phyloP scores from a whole-genome alignment of 2,113 vertebrate species.

The Mellivora capensis region DNA sequence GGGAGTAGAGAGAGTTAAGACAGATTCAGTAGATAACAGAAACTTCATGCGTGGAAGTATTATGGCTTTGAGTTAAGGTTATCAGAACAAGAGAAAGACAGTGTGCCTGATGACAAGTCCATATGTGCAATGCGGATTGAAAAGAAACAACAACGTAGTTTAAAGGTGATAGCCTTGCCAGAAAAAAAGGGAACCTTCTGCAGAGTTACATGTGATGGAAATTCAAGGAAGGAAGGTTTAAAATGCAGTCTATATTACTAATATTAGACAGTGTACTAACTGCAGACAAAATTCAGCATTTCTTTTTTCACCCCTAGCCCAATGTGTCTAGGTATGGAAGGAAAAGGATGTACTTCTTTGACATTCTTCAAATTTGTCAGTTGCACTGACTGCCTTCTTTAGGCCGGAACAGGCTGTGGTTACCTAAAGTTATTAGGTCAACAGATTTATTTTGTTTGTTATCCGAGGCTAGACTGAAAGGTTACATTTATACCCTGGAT shows the following conservation, averaged over 20 bases:
- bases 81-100: background rate
- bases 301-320: background rate
- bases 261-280: background rate
- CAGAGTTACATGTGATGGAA: background rate
- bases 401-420: background rate
- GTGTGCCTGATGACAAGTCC: background rate
- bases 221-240: background rate
- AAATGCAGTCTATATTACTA: background rate
- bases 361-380: background rate
- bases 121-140: background rate
- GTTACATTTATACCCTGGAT: background rate
- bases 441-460: background rate
- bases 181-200: background rate
- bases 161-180: background rate
- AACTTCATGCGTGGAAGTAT: background rate
- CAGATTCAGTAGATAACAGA: background rate
- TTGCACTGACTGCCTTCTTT: background rate
- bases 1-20: background rate
- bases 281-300: background rate
- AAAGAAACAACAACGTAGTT: background rate
- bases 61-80: background rate
- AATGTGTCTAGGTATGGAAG: background rate
- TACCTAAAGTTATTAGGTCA: background rate
- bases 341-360: background rate
- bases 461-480: background rate